Percentiles rank a stretch among this genome's conserved stretches.
Conservation (phyloP, 2,113 vertebrate genomes). For the Percopsis transmontana region DNA sequence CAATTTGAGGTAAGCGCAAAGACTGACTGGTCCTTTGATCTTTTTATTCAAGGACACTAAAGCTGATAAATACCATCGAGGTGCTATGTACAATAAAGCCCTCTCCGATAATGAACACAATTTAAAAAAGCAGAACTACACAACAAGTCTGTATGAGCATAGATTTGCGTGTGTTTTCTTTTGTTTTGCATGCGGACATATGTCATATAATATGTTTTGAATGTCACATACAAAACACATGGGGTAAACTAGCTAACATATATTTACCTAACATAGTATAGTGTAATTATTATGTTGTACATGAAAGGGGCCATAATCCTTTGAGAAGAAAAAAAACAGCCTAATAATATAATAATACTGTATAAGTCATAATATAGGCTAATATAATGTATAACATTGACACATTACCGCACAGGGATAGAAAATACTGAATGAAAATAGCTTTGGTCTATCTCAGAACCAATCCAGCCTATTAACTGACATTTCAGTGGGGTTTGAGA, state of each 20-base stretch:
- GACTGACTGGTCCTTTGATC: slow-evolving; percentile 7
- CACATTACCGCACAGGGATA: background rate
- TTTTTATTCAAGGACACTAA: slow-evolving; percentile 23
- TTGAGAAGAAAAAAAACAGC: too few species aligned
- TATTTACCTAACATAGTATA: too few species aligned
- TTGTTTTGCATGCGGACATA: too few species aligned
- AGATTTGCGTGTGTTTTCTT: background rate
- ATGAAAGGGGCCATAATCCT: too few species aligned
- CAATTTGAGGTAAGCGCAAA: slow-evolving; percentile 26
- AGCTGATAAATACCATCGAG: slow-evolving; percentile 36
- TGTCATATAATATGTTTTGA: too few species aligned
- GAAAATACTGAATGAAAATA: background rate
- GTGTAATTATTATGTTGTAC: too few species aligned
- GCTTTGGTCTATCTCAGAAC: slow-evolving; percentile 30
- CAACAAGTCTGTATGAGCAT: background rate
- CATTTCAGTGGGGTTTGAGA: background rate
- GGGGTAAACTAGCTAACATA: too few species aligned
- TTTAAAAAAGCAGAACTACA: background rate
- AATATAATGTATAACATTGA: too few species aligned
- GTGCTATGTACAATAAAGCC: slow-evolving; percentile 38
- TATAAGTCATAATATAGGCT: too few species aligned
- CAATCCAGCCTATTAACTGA: background rate
- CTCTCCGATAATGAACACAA: slow-evolving; percentile 8
- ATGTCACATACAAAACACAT: too few species aligned
- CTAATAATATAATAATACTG: too few species aligned